phyloP scores from a whole-genome alignment of 1,140 invertebrate species.

The Drosophila santomea region DNA sequence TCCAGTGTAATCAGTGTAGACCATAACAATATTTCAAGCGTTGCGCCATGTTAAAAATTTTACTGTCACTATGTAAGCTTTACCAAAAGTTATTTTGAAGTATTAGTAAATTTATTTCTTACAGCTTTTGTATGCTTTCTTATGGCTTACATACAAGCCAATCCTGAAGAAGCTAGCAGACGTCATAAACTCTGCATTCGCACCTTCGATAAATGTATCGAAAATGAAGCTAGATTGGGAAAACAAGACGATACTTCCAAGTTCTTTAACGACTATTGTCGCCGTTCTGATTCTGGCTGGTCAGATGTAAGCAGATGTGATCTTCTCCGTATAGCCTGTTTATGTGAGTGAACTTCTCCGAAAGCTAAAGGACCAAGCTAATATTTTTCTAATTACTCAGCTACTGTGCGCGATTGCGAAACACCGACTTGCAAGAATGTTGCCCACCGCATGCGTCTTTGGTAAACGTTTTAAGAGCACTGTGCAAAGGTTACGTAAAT shows the following conservation, averaged over 20 bases:
- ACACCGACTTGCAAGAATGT: conserved; percentile 1
- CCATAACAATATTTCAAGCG: background rate
- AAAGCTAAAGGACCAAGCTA: background rate
- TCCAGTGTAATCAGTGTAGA: background rate
- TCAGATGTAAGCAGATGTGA: background rate
- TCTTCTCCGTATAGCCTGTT: background rate
- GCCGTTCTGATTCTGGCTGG: background rate
- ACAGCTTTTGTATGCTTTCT: background rate
- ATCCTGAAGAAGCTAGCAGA: background rate
- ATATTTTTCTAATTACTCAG: background rate
- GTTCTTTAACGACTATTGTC: background rate
- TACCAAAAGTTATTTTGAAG: too few species aligned
- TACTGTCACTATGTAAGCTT: background rate
- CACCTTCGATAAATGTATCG: background rate
- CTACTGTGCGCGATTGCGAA: conserved; percentile 1
- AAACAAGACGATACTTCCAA: background rate
- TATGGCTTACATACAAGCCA: background rate
- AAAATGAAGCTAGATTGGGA: background rate
- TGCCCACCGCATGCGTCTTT: background rate
- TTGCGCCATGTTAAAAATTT: background rate
- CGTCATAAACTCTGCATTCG: background rate
- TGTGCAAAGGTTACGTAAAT: background rate
- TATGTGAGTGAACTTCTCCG: background rate
- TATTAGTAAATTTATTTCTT: background rate
- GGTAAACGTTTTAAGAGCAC: background rate